Conservation (phyloP, 2,888 invertebrate genomes). For the Stenolophus ochropezus region DNA sequence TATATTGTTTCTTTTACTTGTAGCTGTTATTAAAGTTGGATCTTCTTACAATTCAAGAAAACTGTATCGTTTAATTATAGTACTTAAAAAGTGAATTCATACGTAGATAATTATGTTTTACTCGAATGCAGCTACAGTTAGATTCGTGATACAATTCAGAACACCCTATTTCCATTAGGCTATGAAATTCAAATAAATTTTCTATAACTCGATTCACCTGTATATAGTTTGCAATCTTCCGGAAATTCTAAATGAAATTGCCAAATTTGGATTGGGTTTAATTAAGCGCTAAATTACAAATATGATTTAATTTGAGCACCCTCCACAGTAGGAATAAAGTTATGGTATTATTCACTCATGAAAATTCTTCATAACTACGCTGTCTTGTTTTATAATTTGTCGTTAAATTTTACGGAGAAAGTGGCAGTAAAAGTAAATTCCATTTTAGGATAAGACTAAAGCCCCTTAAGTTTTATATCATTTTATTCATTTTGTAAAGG, state of each 20-base stretch:
- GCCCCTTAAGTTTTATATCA: neutral
- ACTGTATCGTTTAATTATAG: too few relatives aligned
- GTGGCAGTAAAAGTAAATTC: neutral
- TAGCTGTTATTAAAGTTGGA: too few relatives aligned
- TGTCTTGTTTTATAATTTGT: neutral
- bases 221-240: neutral
- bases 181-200: conserved; percentile 15
- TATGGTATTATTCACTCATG: neutral
- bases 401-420: neutral
- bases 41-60: too few relatives aligned
- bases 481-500: neutral
- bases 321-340: conserved; percentile 6
- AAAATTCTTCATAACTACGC: neutral
- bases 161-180: conserved; percentile 8
- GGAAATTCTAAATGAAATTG: conserved; percentile 32
- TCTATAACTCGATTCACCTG: conserved; percentile 2
- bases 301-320: conserved; percentile 47
- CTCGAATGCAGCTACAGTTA: neutral
- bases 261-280: conserved; percentile 46
- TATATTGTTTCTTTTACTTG: too few relatives aligned
- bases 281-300: conserved; percentile 50
- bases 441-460: neutral
- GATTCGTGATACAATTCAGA: neutral
- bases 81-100: neutral
- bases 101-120: neutral